phyloP scores from a whole-genome alignment of 2,888 invertebrate species.

The Dysmachus trigonus region DNA sequence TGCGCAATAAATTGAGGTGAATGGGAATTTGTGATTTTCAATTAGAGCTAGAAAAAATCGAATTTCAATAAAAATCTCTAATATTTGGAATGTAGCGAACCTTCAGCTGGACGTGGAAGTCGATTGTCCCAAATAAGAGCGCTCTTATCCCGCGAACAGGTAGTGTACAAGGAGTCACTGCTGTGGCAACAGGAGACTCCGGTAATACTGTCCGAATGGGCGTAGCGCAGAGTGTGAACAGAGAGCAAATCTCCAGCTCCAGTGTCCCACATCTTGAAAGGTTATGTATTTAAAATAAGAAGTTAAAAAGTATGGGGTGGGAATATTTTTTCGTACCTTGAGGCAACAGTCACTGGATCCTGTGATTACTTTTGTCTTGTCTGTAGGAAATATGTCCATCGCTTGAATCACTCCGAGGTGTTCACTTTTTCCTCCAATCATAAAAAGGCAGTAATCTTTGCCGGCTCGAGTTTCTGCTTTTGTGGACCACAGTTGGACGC shows the following conservation, averaged over 20 bases:
- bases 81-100: constrained; percentile 46
- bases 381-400: constrained; percentile 55
- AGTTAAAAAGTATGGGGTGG: neutral
- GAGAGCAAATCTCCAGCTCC: constrained; percentile 57
- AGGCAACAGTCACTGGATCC: constrained; percentile 58
- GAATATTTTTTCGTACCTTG: constrained; percentile 54
- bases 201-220: constrained; percentile 56
- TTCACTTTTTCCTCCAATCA: constrained; percentile 57
- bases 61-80: neutral
- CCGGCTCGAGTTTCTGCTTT: constrained; percentile 56
- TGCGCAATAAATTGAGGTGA: constrained; percentile 53
- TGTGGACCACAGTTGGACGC: constrained; percentile 62
- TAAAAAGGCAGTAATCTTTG: constrained; percentile 57
- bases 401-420: constrained; percentile 59
- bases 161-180: constrained; percentile 53
- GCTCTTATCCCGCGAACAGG: constrained; percentile 56
- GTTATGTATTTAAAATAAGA: neutral
- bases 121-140: constrained; percentile 57
- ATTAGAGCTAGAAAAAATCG: constrained; percentile 48
- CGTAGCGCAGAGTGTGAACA: constrained; percentile 52
- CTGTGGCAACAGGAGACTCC: constrained; percentile 52
- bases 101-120: constrained; percentile 55
- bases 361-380: constrained; percentile 55
- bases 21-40: constrained; percentile 52
- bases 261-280: constrained; percentile 59